A percentile compares a stretch with the other conserved stretches of the same genome.
These are phyloP conservation scores for Aplidium turbinatum DNA, from an alignment of 23 tunicate species.

Conservation along the genomic window DNA sequence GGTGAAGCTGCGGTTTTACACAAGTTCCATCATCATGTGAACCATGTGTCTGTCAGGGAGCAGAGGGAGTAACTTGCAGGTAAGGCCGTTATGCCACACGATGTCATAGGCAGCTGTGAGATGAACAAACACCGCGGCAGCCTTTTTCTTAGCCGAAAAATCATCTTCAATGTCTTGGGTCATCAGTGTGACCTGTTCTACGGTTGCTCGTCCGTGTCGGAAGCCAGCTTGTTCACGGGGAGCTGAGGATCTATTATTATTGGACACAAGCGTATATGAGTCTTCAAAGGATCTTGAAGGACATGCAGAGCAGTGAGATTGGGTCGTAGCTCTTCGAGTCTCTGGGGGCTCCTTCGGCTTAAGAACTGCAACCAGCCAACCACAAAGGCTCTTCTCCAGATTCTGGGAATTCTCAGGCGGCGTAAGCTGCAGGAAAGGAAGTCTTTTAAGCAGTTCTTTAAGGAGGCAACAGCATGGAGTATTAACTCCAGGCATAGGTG, in stretches of 20 bases:
- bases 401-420: no score
- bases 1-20: constrained; percentile 29
- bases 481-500: no score
- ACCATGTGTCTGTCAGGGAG: constrained; percentile 46
- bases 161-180: constrained; percentile 32
- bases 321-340: constrained; percentile 30
- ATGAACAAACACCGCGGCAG: constrained; percentile 30
- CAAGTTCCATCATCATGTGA: constrained; percentile 33
- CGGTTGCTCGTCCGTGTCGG: constrained; percentile 25
- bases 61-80: constrained; percentile 36
- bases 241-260: constrained; percentile 14
- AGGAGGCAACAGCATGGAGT: neutral
- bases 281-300: constrained; percentile 30
- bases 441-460: neutral
- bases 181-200: constrained; percentile 23
- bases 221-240: constrained; percentile 35
- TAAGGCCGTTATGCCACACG: constrained; percentile 37
- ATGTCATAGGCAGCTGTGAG: constrained; percentile 42
- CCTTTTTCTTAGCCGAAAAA: constrained; percentile 32
- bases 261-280: constrained; percentile 19
- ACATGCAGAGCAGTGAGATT: constrained; percentile 26
- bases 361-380: constrained; percentile 24
- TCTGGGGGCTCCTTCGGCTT: constrained; percentile 22
- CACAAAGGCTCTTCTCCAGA: constrained; percentile 22
- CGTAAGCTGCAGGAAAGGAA: no score